Evolutionary conservation across 2,888 invertebrate species (phyloP), one percentile per base, ranked within the genome.

Genomic region (Endomychus coccineus): DNA sequence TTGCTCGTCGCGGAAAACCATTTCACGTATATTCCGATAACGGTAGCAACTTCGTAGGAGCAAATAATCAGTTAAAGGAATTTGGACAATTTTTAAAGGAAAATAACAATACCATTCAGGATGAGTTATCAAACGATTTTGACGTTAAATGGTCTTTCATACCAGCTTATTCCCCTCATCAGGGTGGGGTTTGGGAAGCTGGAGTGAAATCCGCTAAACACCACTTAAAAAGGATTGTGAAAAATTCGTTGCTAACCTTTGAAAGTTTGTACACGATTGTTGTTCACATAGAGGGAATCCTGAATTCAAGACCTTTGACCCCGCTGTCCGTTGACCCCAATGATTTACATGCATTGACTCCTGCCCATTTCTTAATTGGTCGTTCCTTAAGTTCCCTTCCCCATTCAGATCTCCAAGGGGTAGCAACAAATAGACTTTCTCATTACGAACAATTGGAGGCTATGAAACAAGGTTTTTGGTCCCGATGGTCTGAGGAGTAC

Each of bases 21-120:
- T n/a, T n/a, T n/a, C n/a, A n/a, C n/a, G n/a, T n/a, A n/a, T n/a
- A n/a, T n/a, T n/a, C n/a, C 10, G 45, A 49, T 17, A 49, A 48
- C 11, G 48, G 28, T 1, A 45, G 39, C n/a, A 45, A 42, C 42
- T 50, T 43, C 28, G 32, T 22, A 5, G 38, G 40, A 6, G 44
- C 42, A 14, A 24, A 37, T 41, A 43, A 28, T 33, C 49, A 23
- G 40, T 36, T 37, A 11, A 17, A 33, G 16, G 27, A 24, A 34
- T 19, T 21, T 10, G 34, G 15, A n/a, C 3, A 16, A 16, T 12
- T 23, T 9, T 19, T 24, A 10, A 7, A 28, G 25, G 16, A 11
- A 31, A 29, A 36, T 22, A 12, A 36, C 5, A 5, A 3, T 4
- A 14, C 27, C 7, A 22, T 38, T 38, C 14, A 34, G 16, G 16